Conservation (phyloP, 1,140 invertebrate species). For the Phymorhynchus buccinoides region DNA sequence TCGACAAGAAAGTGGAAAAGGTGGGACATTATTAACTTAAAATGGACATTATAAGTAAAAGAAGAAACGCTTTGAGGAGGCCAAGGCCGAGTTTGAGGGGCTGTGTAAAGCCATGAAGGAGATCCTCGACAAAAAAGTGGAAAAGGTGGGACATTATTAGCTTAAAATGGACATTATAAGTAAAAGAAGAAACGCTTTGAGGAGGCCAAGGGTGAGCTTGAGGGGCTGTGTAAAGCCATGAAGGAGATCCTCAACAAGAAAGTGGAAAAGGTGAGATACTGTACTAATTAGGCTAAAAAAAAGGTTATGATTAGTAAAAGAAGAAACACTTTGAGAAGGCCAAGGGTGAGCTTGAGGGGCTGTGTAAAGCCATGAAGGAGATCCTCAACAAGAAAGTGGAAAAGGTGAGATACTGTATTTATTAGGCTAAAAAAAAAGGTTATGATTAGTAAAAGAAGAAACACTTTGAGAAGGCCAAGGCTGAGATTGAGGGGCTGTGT, state of each 20-base stretch:
- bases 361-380: conserved; percentile 99
- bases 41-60: conserved; percentile 86
- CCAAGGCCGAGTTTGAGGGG: conserved; percentile 85
- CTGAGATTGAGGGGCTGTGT: too few relatives aligned
- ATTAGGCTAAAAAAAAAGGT: too few relatives aligned
- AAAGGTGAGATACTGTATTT: conserved; percentile 77
- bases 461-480: too few relatives aligned
- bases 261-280: conserved; percentile 94
- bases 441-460: too few relatives aligned
- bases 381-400: conserved; percentile 98
- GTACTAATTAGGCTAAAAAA: too few relatives aligned
- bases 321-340: conserved; percentile 98
- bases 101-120: conserved; percentile 99
- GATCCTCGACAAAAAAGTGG: conserved; percentile 96
- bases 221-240: conserved; percentile 96
- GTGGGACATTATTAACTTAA: too few relatives aligned
- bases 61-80: conserved; percentile 92
- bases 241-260: conserved; percentile 99
- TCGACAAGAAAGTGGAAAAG: conserved; percentile 96
- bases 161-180: conserved; percentile 93
- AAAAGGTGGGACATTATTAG: conserved; percentile 96
- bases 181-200: conserved; percentile 97
- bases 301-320: too few relatives aligned
- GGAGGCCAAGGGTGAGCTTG: conserved; percentile 86
- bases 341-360: conserved; percentile 84